These are phyloP conservation scores for Thamnaconus septentrionalis DNA, from an alignment of 2,113 vertebrate species.

Conservation along the genomic window DNA sequence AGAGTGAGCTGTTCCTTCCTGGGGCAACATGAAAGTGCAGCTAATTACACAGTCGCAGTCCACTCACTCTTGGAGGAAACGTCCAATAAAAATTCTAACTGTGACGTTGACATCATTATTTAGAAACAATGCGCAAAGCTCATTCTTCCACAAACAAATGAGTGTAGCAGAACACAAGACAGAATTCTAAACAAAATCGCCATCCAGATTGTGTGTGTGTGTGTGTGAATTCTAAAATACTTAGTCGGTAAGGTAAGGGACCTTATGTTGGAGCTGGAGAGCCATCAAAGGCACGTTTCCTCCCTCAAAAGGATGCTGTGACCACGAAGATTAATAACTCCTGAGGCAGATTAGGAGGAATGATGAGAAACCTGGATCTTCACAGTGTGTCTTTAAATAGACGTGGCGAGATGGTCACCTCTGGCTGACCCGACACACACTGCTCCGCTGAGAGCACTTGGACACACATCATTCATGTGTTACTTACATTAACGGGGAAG, in stretches of 20 bases:
- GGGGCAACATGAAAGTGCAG: conserved; percentile 20
- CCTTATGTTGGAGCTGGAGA: conserved; percentile 38
- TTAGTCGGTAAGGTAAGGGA: conserved; percentile 28
- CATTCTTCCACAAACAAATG: too few relatives aligned
- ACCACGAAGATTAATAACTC: conserved; percentile 45
- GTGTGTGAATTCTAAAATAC: conserved; percentile 48
- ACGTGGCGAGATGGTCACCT: conserved; percentile 7
- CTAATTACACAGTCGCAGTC: conserved; percentile 14
- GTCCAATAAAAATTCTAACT: background rate
- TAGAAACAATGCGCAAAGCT: too few relatives aligned
- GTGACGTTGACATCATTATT: background rate
- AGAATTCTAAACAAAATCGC: too few relatives aligned
- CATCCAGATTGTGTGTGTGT: background rate
- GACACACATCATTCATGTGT: background rate
- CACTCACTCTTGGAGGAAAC: background rate
- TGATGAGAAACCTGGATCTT: conserved; percentile 5
- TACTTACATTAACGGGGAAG: background rate
- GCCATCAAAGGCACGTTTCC: conserved; percentile 31
- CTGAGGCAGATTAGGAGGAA: conserved; percentile 37
- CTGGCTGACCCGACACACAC: conserved; percentile 5
- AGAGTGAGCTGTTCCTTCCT: conserved; percentile 7
- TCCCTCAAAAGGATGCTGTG: conserved; percentile 24
- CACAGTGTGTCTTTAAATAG: conserved; percentile 27
- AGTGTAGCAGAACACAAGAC: too few relatives aligned
- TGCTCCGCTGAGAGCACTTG: background rate